Conservation (phyloP, 2,797 vertebrate genomes). For the Typhlichthys subterraneus region DNA sequence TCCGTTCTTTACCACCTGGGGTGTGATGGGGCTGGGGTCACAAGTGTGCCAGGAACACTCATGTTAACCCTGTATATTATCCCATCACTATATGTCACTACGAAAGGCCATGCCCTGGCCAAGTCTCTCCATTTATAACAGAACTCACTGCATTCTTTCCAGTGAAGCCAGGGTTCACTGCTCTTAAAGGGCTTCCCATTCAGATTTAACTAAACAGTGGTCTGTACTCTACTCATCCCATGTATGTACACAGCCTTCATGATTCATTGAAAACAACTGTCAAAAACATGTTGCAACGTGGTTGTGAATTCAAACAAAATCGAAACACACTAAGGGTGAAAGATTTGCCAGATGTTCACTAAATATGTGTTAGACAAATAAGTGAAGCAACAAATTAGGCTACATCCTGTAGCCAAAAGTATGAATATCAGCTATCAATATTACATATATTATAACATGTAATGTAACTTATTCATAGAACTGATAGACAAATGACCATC, state of each 20-base stretch:
- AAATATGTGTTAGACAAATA: too few species aligned
- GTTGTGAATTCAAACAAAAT: too few species aligned
- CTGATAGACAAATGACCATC: not conserved
- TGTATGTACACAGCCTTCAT: slow-evolving; percentile 36
- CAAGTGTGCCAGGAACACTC: slow-evolving; percentile 66
- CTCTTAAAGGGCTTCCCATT: slow-evolving; percentile 54
- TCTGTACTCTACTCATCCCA: slow-evolving; percentile 42
- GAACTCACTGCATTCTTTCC: slow-evolving; percentile 59
- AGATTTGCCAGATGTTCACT: too few species aligned
- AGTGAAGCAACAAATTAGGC: too few species aligned
- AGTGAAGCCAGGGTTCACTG: slow-evolving; percentile 51
- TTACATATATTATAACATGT: too few species aligned
- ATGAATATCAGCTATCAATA: too few species aligned
- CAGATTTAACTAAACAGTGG: slow-evolving; percentile 54
- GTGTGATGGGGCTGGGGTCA: slow-evolving; percentile 48
- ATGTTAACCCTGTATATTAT: slow-evolving; percentile 68
- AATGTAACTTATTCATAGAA: too few species aligned
- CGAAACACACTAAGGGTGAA: too few species aligned
- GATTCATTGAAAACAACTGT: slow-evolving; percentile 4
- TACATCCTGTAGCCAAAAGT: too few species aligned
- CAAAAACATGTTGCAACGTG: too few species aligned
- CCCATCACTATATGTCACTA: slow-evolving; percentile 41
- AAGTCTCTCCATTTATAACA: slow-evolving; percentile 59
- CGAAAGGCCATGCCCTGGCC: slow-evolving; percentile 62
- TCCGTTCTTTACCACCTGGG: slow-evolving; percentile 61